Evolutionary conservation across 35 echinoderm and acorn worm species (phyloP).

Genomic region (Hemicentrotus pulcherrimus): DNA sequence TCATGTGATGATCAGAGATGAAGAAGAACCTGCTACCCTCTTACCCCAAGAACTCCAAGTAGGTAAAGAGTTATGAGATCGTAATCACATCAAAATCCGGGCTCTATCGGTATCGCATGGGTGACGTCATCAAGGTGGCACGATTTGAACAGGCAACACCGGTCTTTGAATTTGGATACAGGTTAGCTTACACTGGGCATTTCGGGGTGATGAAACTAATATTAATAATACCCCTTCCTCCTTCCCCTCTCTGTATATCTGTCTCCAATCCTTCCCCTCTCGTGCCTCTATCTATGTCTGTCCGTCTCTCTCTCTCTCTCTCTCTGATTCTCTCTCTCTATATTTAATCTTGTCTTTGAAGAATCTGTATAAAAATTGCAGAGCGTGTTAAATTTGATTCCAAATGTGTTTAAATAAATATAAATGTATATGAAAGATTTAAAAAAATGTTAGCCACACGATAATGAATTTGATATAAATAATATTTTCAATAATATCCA

Average conservation of each 20-base stretch:
- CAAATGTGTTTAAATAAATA: background rate
- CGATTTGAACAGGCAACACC: background rate
- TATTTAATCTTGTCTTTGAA: too few relatives aligned
- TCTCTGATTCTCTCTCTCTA: too few relatives aligned
- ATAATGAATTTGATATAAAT: background rate
- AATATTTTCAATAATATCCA: background rate
- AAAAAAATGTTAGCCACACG: background rate
- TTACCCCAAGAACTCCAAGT: slow-evolving; percentile 15
- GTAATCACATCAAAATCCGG: background rate
- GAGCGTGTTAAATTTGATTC: too few relatives aligned
- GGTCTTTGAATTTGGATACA: slow-evolving; percentile 38
- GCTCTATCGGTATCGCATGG: slow-evolving; percentile 47
- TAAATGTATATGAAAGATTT: background rate
- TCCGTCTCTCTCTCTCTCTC: too few relatives aligned
- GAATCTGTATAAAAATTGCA: too few relatives aligned
- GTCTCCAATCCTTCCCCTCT: too few relatives aligned
- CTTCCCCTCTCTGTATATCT: too few relatives aligned
- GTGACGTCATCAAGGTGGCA: slow-evolving; percentile 18
- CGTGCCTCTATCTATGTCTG: too few relatives aligned
- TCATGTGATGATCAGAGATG: background rate
- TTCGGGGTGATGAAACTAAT: too few relatives aligned
- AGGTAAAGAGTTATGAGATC: slow-evolving; percentile 31
- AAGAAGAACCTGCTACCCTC: background rate
- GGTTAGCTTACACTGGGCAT: background rate
- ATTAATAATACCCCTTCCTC: too few relatives aligned